These are phyloP conservation scores for Philantomba maxwellii DNA, from an alignment of 2,113 vertebrate species.

Conservation along the genomic window DNA sequence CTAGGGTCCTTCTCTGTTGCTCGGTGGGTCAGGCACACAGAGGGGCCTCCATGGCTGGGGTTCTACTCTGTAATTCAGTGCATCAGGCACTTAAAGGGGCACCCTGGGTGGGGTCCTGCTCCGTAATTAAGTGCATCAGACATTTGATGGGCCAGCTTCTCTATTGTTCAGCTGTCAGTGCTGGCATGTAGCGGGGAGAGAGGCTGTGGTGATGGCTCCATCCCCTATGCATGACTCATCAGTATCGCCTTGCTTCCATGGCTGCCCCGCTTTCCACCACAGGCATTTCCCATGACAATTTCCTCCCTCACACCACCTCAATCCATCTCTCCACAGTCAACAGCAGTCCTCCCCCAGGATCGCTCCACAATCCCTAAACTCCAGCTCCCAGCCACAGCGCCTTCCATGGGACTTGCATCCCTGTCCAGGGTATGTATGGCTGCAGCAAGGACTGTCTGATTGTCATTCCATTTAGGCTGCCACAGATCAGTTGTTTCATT, in stretches of 20 bases:
- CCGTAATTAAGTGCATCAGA: background rate
- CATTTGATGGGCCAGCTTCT: background rate
- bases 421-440: background rate
- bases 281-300: background rate
- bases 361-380: background rate
- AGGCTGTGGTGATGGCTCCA: background rate
- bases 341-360: background rate
- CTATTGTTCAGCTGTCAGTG: background rate
- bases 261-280: background rate
- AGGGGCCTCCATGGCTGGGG: background rate
- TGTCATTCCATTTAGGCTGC: background rate
- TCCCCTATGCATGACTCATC: background rate
- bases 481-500: background rate
- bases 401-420: background rate
- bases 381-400: fast-evolving
- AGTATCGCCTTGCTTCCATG: background rate
- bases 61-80: background rate
- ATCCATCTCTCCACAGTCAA: background rate
- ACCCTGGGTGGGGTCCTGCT: background rate
- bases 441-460: background rate
- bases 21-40: background rate
- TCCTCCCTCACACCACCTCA: background rate
- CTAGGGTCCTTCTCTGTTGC: background rate
- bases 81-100: background rate
- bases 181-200: background rate